phyloP scores from a whole-genome alignment of 2,113 vertebrate species.

The Aythya baeri region DNA sequence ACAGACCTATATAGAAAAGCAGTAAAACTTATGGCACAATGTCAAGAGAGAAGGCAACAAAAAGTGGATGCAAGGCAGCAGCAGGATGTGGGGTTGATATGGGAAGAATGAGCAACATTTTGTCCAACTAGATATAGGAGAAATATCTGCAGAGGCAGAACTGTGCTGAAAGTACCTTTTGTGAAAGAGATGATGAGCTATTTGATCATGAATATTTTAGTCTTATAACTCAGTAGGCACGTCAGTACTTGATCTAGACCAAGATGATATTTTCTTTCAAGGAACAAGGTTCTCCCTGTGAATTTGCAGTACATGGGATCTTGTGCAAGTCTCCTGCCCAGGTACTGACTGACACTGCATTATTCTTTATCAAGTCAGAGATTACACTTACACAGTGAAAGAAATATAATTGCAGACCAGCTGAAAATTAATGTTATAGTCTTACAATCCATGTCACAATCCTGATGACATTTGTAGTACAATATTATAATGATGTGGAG shows the following conservation, averaged over 20 bases:
- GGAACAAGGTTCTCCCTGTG: background rate
- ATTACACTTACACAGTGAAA: slow-evolving; percentile 25
- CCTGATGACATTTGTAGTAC: slow-evolving; percentile 68
- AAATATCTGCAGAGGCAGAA: background rate
- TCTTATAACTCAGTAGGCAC: background rate
- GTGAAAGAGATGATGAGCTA: background rate
- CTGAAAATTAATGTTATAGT: slow-evolving; percentile 63
- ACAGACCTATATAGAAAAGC: background rate
- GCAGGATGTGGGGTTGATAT: background rate
- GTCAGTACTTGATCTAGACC: background rate
- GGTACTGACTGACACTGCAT: slow-evolving; percentile 49
- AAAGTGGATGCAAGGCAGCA: background rate
- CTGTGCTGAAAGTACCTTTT: background rate
- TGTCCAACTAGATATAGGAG: background rate
- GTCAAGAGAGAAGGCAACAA: background rate
- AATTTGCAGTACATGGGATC: background rate
- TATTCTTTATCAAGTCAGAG: slow-evolving; percentile 53
- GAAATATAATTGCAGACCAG: slow-evolving; percentile 54
- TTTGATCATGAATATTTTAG: background rate
- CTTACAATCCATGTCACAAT: slow-evolving; percentile 56
- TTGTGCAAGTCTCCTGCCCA: background rate
- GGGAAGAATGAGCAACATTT: background rate
- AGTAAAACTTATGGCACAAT: background rate
- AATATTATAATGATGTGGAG: slow-evolving; percentile 59
- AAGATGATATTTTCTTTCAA: background rate